phyloP scores from a whole-genome alignment of 2,888 invertebrate species.

The Cistogaster globosa region DNA sequence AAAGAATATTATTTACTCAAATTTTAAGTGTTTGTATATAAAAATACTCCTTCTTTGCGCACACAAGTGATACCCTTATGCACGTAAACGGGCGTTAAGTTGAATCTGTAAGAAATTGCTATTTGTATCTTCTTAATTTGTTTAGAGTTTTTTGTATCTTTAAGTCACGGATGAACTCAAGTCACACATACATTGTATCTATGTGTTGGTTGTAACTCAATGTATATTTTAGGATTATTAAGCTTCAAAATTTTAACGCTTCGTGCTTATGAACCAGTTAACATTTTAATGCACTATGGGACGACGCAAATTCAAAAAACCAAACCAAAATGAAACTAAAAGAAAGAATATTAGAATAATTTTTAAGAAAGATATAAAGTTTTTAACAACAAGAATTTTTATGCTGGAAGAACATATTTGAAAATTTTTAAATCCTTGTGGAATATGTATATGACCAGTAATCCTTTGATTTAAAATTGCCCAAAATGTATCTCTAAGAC shows the following conservation, averaged over 20 bases:
- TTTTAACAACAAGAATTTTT: too few relatives aligned
- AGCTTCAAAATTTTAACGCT: conserved; percentile 54
- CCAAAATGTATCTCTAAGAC: too few relatives aligned
- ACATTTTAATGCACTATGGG: conserved; percentile 30
- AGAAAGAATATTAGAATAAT: too few relatives aligned
- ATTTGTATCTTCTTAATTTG: conserved; percentile 58
- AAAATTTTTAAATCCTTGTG: too few relatives aligned
- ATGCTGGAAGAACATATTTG: too few relatives aligned
- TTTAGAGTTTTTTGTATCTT: conserved; percentile 51
- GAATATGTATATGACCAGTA: too few relatives aligned
- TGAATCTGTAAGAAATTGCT: conserved; percentile 46
- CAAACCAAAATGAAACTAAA: neutral
- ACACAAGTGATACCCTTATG: conserved; percentile 6
- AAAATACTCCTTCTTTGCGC: neutral
- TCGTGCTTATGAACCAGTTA: conserved; percentile 57
- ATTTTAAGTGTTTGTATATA: conserved; percentile 25
- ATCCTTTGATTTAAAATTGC: too few relatives aligned
- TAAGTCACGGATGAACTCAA: conserved; percentile 7
- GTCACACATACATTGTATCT: neutral
- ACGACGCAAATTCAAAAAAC: neutral
- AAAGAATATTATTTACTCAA: conserved; percentile 31
- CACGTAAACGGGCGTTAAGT: conserved; percentile 36
- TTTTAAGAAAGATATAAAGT: too few relatives aligned
- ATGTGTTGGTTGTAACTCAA: too few relatives aligned
- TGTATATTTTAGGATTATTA: conserved; percentile 45